phyloP scores from a whole-genome alignment of 2,888 invertebrate genomes.

The Papilio protenor region DNA sequence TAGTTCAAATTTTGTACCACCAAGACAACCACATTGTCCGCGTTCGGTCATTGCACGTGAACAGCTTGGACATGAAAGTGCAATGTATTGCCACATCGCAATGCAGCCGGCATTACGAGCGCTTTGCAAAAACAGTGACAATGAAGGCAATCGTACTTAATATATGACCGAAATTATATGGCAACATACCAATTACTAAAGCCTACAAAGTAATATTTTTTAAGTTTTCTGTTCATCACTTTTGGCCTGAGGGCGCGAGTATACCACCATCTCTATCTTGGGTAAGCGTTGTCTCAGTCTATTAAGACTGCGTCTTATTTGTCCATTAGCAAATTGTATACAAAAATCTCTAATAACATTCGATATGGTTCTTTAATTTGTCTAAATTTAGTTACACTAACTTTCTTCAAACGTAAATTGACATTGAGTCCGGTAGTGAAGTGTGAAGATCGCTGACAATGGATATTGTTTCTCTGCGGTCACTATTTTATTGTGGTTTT shows the following conservation, averaged over 20 bases:
- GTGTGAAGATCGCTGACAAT: constrained; percentile 66
- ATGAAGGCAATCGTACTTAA: neutral
- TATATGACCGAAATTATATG: neutral
- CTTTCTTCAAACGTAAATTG: constrained; percentile 45
- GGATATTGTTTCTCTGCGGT: constrained; percentile 49
- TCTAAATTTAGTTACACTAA: constrained; percentile 10
- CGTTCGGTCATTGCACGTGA: neutral
- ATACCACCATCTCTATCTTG: neutral
- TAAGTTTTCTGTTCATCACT: neutral
- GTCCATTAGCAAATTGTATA: neutral
- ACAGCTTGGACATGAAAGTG: neutral
- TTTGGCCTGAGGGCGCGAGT: neutral
- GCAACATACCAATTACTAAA: neutral
- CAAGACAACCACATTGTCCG: neutral
- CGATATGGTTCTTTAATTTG: neutral
- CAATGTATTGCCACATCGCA: constrained; percentile 4
- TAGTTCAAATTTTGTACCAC: too few species aligned
- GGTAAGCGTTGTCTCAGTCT: neutral
- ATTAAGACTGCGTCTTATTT: neutral
- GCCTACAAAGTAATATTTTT: neutral
- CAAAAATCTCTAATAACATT: neutral
- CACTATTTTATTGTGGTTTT: constrained; percentile 48
- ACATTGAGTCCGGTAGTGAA: constrained; percentile 66
- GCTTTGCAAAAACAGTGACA: constrained; percentile 12
- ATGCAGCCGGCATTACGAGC: neutral